Evolutionary conservation across 2,888 invertebrate species (phyloP).

Genomic region (Megamerina dolium): DNA sequence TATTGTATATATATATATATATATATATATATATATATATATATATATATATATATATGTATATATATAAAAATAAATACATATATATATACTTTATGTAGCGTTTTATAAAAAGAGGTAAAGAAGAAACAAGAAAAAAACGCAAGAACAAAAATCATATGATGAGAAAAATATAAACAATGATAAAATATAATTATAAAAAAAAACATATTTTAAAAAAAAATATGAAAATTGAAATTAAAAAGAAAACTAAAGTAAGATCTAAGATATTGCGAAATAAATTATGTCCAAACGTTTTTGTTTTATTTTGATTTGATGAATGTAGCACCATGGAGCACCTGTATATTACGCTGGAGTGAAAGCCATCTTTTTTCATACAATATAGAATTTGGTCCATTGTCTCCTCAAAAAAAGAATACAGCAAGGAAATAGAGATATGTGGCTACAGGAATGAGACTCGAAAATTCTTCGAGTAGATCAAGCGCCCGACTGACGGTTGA

Average conservation of each 20-base stretch:
- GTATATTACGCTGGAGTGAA: no score
- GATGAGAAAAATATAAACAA: slow-evolving; percentile 21
- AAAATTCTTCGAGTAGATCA: background rate
- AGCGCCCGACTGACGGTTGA: background rate
- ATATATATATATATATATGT: no score
- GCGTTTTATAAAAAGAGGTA: slow-evolving; percentile 14
- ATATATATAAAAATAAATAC: no score
- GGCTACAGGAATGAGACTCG: background rate
- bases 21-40: no score
- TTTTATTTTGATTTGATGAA: no score
- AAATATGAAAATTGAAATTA: slow-evolving; percentile 11
- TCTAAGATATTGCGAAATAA: no score
- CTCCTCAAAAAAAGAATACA: no score
- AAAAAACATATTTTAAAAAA: slow-evolving; percentile 16
- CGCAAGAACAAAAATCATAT: slow-evolving; percentile 9
- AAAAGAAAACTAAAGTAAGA: slow-evolving; percentile 16
- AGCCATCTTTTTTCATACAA: no score
- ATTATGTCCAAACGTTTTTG: no score
- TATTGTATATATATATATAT: no score
- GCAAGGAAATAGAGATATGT: background rate
- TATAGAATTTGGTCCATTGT: no score
- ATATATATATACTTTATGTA: slow-evolving; percentile 17
- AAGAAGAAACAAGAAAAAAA: slow-evolving; percentile 19
- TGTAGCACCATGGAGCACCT: no score
- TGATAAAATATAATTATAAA: slow-evolving; percentile 31